A percentile compares a stretch with the other conserved stretches of the same genome.
Conservation (phyloP, 2,888 invertebrate species). For the Sarcophaga rosellei region DNA sequence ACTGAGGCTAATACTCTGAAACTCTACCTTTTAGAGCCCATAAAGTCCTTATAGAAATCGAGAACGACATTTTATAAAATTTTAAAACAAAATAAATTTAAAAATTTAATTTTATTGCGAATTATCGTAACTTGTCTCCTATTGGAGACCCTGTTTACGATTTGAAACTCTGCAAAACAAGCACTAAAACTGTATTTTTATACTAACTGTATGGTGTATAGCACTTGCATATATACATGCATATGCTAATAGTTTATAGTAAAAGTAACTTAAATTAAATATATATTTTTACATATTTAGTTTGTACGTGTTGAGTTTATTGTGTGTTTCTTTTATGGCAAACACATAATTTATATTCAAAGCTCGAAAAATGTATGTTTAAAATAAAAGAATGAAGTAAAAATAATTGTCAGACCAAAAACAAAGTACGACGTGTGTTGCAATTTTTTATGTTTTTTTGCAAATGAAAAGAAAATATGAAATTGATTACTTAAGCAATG, state of each 20-base stretch:
- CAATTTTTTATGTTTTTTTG: constrained; percentile 5
- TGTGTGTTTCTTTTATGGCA: constrained; percentile 45
- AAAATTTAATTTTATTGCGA: no score
- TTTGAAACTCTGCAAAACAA: no score
- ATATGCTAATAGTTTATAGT: constrained; percentile 15
- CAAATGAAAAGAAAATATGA: constrained; percentile 30
- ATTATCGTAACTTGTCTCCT: no score
- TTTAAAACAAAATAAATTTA: no score
- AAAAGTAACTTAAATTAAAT: constrained; percentile 49
- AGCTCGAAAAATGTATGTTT: constrained; percentile 38
- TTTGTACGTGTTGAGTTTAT: constrained; percentile 51
- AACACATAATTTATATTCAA: constrained; percentile 58
- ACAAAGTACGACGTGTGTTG: constrained; percentile 31
- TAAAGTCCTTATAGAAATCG: no score
- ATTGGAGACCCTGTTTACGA: no score
- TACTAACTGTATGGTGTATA: background rate
- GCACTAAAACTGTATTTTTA: background rate
- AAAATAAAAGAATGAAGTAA: constrained; percentile 4
- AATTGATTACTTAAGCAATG: constrained; percentile 31
- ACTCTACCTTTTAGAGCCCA: no score
- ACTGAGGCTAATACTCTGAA: no score
- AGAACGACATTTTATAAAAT: no score
- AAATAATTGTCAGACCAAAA: constrained; percentile 7
- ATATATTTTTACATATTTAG: constrained; percentile 21
- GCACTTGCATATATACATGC: background rate